phyloP scores from a whole-genome alignment of 2,113 vertebrate genomes.

The Zeus faber region DNA sequence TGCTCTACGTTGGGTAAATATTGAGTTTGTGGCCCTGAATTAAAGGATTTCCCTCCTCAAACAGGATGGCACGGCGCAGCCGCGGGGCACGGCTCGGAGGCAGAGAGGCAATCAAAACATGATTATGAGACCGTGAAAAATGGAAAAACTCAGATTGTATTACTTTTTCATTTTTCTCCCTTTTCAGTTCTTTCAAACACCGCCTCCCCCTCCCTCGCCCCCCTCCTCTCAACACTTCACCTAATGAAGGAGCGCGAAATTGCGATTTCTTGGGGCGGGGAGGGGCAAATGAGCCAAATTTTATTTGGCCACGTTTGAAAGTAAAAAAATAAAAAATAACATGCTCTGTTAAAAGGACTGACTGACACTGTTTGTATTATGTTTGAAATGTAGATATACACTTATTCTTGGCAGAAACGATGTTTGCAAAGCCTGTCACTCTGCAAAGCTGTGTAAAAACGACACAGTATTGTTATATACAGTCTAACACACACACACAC shows the following conservation, averaged over 20 bases:
- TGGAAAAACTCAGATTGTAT: conserved; percentile 9
- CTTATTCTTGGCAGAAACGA: not conserved
- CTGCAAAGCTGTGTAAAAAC: too few species aligned
- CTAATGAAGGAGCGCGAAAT: too few species aligned
- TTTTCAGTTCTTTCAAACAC: too few species aligned
- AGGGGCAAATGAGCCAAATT: too few species aligned
- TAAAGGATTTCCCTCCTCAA: conserved; percentile 48
- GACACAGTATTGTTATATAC: too few species aligned
- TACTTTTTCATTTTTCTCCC: too few species aligned
- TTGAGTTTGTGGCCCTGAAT: conserved; percentile 45
- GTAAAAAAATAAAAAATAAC: too few species aligned
- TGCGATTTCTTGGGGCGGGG: too few species aligned
- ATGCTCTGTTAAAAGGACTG: not conserved
- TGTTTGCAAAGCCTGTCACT: too few species aligned
- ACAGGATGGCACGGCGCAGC: conserved; percentile 24
- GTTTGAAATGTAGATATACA: not conserved
- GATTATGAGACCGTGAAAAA: conserved; percentile 1
- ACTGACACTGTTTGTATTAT: not conserved
- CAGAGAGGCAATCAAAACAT: conserved; percentile 9
- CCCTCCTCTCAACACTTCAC: too few species aligned
- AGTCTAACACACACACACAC: conserved; percentile 2
- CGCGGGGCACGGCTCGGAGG: conserved; percentile 7
- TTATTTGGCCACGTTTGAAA: too few species aligned
- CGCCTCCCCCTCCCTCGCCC: too few species aligned
- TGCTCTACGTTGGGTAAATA: conserved; percentile 31